Evolutionary conservation across 1,140 invertebrate species (phyloP).

Genomic region (Drosophila neocordata): DNA sequence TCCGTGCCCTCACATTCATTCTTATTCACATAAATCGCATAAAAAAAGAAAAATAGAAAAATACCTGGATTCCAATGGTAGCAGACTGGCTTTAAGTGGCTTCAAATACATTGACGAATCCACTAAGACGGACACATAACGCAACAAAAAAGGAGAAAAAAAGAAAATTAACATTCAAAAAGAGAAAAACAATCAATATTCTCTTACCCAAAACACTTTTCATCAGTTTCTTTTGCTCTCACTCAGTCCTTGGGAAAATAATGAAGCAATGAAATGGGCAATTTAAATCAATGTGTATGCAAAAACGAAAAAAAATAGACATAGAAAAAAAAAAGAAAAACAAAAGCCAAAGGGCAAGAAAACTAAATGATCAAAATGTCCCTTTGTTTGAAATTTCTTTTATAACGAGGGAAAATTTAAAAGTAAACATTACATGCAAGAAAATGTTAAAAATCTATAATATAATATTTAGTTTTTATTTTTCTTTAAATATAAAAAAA

Average conservation of each 20-base stretch:
- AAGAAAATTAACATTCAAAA: constrained; percentile 23
- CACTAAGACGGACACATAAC: constrained; percentile 32
- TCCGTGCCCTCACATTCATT: not conserved
- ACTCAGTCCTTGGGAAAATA: constrained; percentile 45
- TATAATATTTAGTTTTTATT: too few relatives aligned
- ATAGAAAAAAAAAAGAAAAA: not conserved
- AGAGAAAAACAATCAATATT: constrained; percentile 6
- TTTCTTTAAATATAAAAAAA: too few relatives aligned
- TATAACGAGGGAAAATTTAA: too few relatives aligned
- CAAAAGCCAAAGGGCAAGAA: not conserved
- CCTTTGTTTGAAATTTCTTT: not conserved
- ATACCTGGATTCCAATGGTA: not conserved
- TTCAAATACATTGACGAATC: constrained; percentile 50
- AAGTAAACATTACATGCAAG: too few relatives aligned
- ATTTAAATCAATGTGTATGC: constrained; percentile 65
- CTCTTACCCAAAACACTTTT: not conserved
- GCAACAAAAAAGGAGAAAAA: constrained; percentile 9
- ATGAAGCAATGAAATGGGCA: constrained; percentile 72
- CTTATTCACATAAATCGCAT: too few relatives aligned
- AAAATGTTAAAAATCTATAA: too few relatives aligned
- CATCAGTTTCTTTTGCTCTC: not conserved
- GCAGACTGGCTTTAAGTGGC: constrained; percentile 11
- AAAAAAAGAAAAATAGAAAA: too few relatives aligned
- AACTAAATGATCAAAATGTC: constrained; percentile 5
- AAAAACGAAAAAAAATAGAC: not conserved